Percentiles rank a stretch among this genome's conserved stretches.
Evolutionary conservation across 2,113 vertebrate species (phyloP).

Genomic region (Urocitellus parryii): DNA sequence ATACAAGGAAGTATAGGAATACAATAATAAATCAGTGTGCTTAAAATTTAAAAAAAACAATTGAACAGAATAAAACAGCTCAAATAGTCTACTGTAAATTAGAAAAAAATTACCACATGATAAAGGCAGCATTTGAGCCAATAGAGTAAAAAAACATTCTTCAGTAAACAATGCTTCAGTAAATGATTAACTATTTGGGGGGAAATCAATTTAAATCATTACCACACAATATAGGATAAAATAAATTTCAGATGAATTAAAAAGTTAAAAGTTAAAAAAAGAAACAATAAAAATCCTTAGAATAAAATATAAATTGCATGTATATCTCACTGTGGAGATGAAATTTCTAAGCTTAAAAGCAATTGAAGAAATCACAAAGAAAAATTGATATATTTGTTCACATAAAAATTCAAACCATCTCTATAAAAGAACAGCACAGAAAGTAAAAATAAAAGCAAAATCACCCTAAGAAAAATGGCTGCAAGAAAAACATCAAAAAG

Average conservation of each 20-base stretch:
- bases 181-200: not conserved
- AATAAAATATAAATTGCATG: constrained; percentile 50
- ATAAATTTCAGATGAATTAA: constrained; percentile 32
- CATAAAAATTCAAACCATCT: constrained; percentile 63
- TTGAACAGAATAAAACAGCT: constrained; percentile 40
- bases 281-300: constrained; percentile 17
- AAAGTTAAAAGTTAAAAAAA: constrained; percentile 57
- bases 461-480: constrained; percentile 70
- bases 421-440: constrained; percentile 29
- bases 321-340: constrained; percentile 29
- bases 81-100: constrained; percentile 1
- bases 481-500: constrained; percentile 63
- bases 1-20: constrained; percentile 26
- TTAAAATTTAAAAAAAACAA: constrained; percentile 22
- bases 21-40: constrained; percentile 61
- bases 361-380: constrained; percentile 36
- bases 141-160: not conserved
- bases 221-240: not conserved
- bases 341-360: constrained; percentile 60
- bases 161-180: constrained; percentile 17
- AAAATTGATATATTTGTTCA: constrained; percentile 43
- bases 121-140: constrained; percentile 28
- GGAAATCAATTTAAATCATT: constrained; percentile 4
- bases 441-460: constrained; percentile 68
- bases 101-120: not conserved